phyloP scores from a whole-genome alignment of 1,140 invertebrate genomes.

The Rhopalosiphum maidis region DNA sequence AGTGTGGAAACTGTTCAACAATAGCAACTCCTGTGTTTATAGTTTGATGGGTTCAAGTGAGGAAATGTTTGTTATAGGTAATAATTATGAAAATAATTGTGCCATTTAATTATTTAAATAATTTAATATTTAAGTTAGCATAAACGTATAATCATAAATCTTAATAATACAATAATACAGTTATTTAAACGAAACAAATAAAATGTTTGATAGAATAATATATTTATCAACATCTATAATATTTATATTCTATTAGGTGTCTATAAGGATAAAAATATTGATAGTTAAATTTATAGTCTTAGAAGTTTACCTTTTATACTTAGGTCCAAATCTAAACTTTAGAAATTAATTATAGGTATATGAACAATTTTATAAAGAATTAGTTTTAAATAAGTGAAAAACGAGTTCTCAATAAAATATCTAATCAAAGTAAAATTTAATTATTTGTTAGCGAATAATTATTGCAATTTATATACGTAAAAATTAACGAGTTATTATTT shows the following conservation, averaged over 20 bases:
- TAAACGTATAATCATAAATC: neutral
- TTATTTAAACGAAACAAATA: too few relatives aligned
- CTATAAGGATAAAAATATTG: neutral
- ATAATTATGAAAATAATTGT: neutral
- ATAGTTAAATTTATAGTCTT: neutral
- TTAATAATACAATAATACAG: too few relatives aligned
- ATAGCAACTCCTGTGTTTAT: too few relatives aligned
- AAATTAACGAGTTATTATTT: slow-evolving; percentile 16
- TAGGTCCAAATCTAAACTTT: neutral
- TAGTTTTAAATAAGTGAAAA: neutral
- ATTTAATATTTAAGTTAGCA: neutral
- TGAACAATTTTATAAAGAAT: neutral
- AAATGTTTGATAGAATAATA: neutral
- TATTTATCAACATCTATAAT: neutral
- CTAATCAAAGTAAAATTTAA: neutral
- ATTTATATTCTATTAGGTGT: neutral
- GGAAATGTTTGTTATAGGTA: neutral
- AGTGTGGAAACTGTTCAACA: neutral
- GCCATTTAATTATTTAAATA: neutral
- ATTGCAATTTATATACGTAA: neutral
- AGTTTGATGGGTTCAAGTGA: neutral
- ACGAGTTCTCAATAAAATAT: neutral
- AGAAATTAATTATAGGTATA: neutral
- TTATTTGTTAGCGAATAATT: neutral
- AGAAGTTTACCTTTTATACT: neutral